phyloP scores from a whole-genome alignment of 1,140 invertebrate genomes.

The Drosophila yakuba region DNA sequence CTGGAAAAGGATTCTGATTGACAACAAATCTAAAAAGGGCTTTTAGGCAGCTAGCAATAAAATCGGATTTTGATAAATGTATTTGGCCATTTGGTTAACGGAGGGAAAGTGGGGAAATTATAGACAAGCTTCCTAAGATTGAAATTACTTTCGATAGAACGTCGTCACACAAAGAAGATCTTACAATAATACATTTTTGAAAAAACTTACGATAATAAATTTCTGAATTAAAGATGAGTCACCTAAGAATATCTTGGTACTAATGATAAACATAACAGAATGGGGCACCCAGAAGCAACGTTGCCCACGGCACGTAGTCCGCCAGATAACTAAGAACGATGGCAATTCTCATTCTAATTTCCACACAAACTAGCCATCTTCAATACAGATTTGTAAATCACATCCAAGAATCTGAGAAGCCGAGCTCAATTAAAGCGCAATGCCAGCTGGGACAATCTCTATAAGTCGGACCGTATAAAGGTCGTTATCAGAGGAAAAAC shows the following conservation, averaged over 20 bases:
- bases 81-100: constrained; percentile 12
- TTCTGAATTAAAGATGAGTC: background rate
- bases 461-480: constrained; percentile 41
- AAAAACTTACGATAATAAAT: background rate
- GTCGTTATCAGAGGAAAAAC: constrained; percentile 52
- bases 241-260: background rate
- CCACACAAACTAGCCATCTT: constrained; percentile 20
- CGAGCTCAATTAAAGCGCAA: constrained; percentile 63
- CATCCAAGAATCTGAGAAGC: constrained; percentile 47
- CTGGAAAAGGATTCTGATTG: constrained; percentile 29
- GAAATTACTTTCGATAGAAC: too few relatives aligned
- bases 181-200: background rate
- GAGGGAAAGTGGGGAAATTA: constrained; percentile 2
- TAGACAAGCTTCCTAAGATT: too few relatives aligned
- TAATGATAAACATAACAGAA: background rate
- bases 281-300: background rate
- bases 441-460: constrained; percentile 27
- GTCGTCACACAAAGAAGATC: too few relatives aligned
- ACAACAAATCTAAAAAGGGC: constrained; percentile 31
- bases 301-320: constrained; percentile 28
- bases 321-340: constrained; percentile 16
- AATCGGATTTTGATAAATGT: constrained; percentile 31
- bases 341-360: constrained; percentile 66
- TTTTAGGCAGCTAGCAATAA: constrained; percentile 11
- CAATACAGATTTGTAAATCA: constrained; percentile 22